Evolutionary conservation across 2,888 invertebrate genomes (phyloP), one percentile per base, ranked within the genome.

Genomic region (Drosophila longiperda): DNA sequence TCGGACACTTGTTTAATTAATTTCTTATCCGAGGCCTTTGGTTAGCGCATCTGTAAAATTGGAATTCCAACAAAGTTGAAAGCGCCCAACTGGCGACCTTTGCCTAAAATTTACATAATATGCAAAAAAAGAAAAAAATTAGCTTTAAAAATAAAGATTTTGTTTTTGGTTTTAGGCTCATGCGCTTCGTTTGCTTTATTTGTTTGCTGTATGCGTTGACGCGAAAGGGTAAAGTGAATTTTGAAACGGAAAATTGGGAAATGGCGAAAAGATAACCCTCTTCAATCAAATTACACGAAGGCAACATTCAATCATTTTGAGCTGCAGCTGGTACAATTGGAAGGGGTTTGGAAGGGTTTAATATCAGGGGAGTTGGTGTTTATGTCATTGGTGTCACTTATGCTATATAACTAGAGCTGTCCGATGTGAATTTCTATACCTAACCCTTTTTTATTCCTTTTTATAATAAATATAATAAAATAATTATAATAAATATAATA

Each of bases 231-330:
- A 29, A 38, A 45, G 1, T 45, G 23, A 45, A 45, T 45, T 15
- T 8, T 7, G 8, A n/a, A 38, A 15, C 12, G 38, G 34, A 33
- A 58, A 61, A 29, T 54, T 60, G 9, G 20, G 36, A 62, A 58
- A 33, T 55, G 66, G 20, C 1, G 36, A 17, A 8, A 23, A 34
- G 29, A 55, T 59, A 83, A 84, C 86, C 83, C 78, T 86, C 83
- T 86, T 84, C 88, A 84, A 84, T 88, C 89, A 88, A 86, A 86
- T 84, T 80, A 75, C 75, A 67, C 50, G 42, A 66, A 66, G 63
- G 55, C 63, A 75, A 66, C 68, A 61, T 71, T 85, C 87, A 85
- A 82, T 84, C 82, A 87, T 71, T 61, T 58, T 36, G 45, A 60
- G 58, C 59, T 70, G 76, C 75, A 75, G 49, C 52, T 66, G 65